Conservation (phyloP, 2,113 vertebrate species). For the Plestiodon gilberti region DNA sequence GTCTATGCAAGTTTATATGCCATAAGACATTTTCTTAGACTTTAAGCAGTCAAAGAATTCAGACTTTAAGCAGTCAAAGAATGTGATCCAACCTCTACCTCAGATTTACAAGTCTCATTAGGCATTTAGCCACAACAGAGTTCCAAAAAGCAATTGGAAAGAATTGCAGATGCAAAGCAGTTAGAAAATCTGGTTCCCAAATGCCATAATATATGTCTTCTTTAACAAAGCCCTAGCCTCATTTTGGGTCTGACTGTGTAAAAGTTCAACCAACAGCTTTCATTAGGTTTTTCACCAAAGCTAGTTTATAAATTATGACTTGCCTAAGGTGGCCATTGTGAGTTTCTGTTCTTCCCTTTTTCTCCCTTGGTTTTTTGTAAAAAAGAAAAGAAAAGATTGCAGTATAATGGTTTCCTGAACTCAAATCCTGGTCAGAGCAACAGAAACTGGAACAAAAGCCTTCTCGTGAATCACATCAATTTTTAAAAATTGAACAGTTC, state of each 20-base stretch:
- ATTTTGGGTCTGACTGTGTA: background rate
- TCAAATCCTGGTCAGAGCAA: background rate
- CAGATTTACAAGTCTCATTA: background rate
- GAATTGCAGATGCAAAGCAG: background rate
- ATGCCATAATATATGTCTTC: background rate
- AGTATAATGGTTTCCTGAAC: background rate
- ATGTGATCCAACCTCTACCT: background rate
- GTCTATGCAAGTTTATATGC: too few relatives aligned
- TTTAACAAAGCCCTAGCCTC: background rate
- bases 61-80: background rate
- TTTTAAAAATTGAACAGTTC: conserved; percentile 2
- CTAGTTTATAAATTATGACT: background rate
- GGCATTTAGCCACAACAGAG: background rate
- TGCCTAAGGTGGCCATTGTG: background rate
- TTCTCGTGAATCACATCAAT: background rate
- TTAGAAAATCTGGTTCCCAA: background rate
- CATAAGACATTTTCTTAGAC: too few relatives aligned
- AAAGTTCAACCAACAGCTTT: conserved; percentile 1
- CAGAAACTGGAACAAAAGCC: conserved; percentile 8
- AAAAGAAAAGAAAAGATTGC: background rate
- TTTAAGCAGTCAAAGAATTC: background rate
- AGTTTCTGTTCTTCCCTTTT: background rate
- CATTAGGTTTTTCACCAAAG: background rate
- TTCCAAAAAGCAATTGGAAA: background rate
- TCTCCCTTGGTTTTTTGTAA: background rate